Percentiles rank a stretch among this genome's conserved stretches.
Evolutionary conservation across 2,888 invertebrate genomes (phyloP).

Genomic region (Leptopilina myrica): DNA sequence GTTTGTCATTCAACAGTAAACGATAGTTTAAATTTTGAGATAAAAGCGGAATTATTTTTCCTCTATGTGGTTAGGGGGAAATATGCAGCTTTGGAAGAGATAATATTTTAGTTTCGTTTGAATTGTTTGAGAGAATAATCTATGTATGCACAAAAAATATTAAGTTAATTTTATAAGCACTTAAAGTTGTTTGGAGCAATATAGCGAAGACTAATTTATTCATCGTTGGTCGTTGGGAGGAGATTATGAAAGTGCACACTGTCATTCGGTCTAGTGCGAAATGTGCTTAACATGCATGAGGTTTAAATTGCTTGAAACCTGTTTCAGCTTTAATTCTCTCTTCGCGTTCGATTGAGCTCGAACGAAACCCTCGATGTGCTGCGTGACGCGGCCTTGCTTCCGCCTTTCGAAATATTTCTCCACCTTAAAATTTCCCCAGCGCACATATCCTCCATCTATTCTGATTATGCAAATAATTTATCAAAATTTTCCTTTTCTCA

Average conservation of each 20-base stretch:
- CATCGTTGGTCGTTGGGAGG: background rate
- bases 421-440: slow-evolving; percentile 39
- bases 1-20: too few species aligned
- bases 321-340: slow-evolving; percentile 47
- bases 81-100: too few species aligned
- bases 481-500: too few species aligned
- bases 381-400: slow-evolving; percentile 56
- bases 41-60: too few species aligned
- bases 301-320: slow-evolving; percentile 50
- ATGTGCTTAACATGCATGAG: slow-evolving; percentile 49
- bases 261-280: slow-evolving; percentile 23
- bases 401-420: slow-evolving; percentile 47
- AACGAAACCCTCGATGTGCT: slow-evolving; percentile 58
- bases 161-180: background rate
- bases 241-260: slow-evolving; percentile 20
- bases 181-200: background rate
- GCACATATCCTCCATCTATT: background rate
- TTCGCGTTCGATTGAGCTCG: slow-evolving; percentile 59
- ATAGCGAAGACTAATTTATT: background rate
- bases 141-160: too few species aligned
- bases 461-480: too few species aligned
- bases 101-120: too few species aligned
- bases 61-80: too few species aligned
- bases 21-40: too few species aligned
- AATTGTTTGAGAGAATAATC: too few species aligned